phyloP scores from a whole-genome alignment of 2,888 invertebrate species.

The Rhodophaea formosa region DNA sequence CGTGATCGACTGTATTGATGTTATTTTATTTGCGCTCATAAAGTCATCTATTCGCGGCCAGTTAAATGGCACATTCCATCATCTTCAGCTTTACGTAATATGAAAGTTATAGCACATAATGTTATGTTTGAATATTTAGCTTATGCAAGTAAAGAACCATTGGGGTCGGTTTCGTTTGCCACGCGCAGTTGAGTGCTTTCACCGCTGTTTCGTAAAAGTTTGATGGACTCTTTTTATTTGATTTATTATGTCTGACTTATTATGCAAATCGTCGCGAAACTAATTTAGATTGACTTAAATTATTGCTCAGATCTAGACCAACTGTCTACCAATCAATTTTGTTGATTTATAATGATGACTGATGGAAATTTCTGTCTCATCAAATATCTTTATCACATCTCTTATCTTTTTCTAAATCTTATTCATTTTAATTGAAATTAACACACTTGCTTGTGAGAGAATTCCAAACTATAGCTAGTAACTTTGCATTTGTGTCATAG shows the following conservation, averaged over 20 bases:
- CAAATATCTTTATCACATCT: background rate
- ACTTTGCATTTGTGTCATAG: background rate
- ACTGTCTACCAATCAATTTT: background rate
- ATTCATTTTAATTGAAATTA: too few species aligned
- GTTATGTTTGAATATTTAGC: constrained; percentile 48
- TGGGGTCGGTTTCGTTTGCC: constrained; percentile 30
- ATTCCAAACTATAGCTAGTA: background rate
- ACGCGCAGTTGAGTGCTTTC: constrained; percentile 45
- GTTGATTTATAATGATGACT: background rate
- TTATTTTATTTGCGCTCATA: constrained; percentile 8
- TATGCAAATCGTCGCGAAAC: constrained; percentile 20
- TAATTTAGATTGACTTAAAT: background rate
- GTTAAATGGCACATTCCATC: background rate
- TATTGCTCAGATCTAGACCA: background rate
- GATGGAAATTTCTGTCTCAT: background rate
- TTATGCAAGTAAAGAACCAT: constrained; percentile 51
- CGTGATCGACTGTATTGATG: constrained; percentile 18
- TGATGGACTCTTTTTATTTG: constrained; percentile 15
- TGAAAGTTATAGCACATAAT: constrained; percentile 55
- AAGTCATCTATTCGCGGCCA: background rate
- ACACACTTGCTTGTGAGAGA: too few species aligned
- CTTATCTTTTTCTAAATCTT: background rate
- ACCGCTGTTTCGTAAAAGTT: constrained; percentile 28
- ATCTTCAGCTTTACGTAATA: constrained; percentile 45
- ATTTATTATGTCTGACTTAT: constrained; percentile 7